These are phyloP conservation scores for Magallana nippona DNA, from an alignment of 2,888 invertebrate species.

Conservation along the genomic window DNA sequence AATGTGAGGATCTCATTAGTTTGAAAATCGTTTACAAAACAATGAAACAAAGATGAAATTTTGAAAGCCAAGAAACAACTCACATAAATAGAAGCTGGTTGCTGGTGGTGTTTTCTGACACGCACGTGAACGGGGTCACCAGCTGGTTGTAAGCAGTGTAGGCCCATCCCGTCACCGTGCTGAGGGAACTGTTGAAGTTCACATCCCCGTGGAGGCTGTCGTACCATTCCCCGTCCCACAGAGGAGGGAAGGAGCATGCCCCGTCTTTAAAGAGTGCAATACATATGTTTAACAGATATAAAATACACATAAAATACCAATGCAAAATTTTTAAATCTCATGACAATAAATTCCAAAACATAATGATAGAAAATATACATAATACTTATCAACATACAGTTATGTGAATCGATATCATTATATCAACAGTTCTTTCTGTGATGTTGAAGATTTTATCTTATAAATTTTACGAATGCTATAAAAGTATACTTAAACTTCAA, in stretches of 20 bases:
- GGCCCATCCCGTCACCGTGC: conserved; percentile 30
- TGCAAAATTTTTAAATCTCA: no score
- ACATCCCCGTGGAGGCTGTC: conserved; percentile 38
- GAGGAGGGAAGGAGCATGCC: conserved; percentile 21
- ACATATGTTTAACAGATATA: neutral
- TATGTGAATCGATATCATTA: no score
- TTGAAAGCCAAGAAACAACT: neutral
- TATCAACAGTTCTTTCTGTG: no score
- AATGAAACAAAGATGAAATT: neutral
- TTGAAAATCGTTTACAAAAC: neutral
- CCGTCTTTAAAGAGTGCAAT: conserved; percentile 26
- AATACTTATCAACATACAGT: no score
- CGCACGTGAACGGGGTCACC: conserved; percentile 33
- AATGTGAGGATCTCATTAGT: no score
- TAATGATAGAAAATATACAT: no score
- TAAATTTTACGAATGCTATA: no score
- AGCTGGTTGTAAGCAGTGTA: neutral
- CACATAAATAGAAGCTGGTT: conserved; percentile 38
- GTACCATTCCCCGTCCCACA: conserved; percentile 39
- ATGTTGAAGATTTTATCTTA: no score
- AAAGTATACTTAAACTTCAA: no score
- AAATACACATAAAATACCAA: neutral
- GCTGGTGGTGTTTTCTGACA: conserved; percentile 18
- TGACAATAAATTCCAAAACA: no score
- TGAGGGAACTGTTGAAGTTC: neutral